Percentiles rank a stretch among this genome's conserved stretches.
These are phyloP conservation scores for Ascaphus truei DNA, from an alignment of 2,113 vertebrate species.

Conservation along the genomic window DNA sequence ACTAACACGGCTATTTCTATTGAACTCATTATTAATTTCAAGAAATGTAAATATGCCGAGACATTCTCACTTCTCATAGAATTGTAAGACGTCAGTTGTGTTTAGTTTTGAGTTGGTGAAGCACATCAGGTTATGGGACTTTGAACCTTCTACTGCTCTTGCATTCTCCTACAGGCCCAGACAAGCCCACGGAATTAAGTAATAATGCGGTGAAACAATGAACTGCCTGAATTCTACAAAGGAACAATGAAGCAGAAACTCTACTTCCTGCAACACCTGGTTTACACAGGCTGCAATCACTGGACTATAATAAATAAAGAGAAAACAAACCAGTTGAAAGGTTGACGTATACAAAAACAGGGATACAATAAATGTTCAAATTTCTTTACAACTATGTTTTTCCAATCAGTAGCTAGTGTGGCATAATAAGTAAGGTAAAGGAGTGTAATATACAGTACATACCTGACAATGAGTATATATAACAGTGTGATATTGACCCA, in stretches of 20 bases:
- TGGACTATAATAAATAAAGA: constrained; percentile 4
- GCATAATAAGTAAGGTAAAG: too few relatives aligned
- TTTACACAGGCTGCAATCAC: too few relatives aligned
- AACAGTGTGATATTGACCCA: too few relatives aligned
- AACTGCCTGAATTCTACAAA: constrained; percentile 39
- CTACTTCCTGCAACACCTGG: constrained; percentile 31
- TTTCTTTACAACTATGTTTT: background rate
- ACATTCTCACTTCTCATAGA: too few relatives aligned
- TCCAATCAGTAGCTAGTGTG: too few relatives aligned
- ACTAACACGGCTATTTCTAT: too few relatives aligned
- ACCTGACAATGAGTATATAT: too few relatives aligned
- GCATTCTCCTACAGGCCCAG: constrained; percentile 48
- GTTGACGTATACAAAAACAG: background rate
- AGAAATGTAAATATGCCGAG: too few relatives aligned
- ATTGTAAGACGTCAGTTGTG: too few relatives aligned
- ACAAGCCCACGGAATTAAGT: constrained; percentile 44
- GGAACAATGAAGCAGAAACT: constrained; percentile 36
- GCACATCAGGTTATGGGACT: background rate
- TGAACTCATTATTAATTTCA: too few relatives aligned
- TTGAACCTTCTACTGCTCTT: constrained; percentile 26
- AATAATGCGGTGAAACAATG: constrained; percentile 33
- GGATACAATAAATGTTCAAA: background rate
- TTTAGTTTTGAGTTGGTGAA: background rate
- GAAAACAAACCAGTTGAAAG: constrained; percentile 29
- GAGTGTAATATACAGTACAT: too few relatives aligned